Conservation (phyloP, 2,113 vertebrate genomes). For the Lophochroa leadbeateri region DNA sequence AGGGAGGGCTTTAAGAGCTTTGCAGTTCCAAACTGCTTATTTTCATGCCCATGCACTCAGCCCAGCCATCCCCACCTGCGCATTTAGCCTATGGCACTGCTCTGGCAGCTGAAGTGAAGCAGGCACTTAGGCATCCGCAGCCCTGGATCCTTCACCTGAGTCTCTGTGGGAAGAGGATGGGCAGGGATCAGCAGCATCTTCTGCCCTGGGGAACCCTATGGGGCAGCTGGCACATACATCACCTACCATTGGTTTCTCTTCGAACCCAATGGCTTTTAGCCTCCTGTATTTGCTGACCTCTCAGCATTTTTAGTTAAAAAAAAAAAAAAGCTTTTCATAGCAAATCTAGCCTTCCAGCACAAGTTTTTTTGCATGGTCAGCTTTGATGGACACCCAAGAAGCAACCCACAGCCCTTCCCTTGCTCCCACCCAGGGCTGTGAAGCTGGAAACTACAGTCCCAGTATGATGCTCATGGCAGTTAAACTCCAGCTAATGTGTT, state of each 20-base stretch:
- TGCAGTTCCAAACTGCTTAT: background rate
- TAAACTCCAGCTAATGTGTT: background rate
- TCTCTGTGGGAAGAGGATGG: background rate
- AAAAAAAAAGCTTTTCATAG: background rate
- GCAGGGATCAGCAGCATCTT: background rate
- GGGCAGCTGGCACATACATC: background rate
- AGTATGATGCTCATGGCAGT: fast-evolving
- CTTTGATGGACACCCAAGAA: background rate
- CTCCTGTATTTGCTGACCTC: background rate
- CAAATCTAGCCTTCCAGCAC: background rate
- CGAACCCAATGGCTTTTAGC: background rate
- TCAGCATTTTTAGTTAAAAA: background rate
- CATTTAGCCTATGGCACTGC: background rate
- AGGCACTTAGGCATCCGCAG: background rate
- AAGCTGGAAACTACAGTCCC: background rate
- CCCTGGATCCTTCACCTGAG: background rate
- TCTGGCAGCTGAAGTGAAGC: background rate
- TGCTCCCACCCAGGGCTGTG: background rate
- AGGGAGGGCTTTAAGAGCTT: background rate
- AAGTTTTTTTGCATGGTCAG: background rate
- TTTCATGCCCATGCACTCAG: background rate
- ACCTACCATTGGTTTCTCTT: background rate
- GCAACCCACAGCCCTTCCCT: background rate
- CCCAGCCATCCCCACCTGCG: fast-evolving
- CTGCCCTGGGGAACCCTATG: background rate